Percentiles rank a stretch among this genome's conserved stretches.
Evolutionary conservation across 2,888 invertebrate genomes (phyloP).

Genomic region (Nephrotoma guestfalica): DNA sequence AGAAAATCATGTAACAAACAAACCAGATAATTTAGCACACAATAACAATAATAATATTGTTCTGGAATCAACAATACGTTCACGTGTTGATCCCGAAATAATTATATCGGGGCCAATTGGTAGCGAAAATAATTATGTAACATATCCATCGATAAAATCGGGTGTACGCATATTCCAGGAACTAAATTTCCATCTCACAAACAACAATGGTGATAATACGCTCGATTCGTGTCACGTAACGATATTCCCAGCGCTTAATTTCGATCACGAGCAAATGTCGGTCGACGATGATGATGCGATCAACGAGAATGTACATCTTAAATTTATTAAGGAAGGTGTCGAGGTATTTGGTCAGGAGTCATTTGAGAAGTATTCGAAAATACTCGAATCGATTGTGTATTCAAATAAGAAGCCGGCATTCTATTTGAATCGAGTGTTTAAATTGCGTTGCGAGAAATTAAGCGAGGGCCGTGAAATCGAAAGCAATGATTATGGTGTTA

Average conservation of each 20-base stretch:
- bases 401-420: conserved; percentile 94
- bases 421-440: conserved; percentile 88
- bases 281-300: conserved; percentile 29
- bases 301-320: conserved; percentile 24
- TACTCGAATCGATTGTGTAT: conserved; percentile 50
- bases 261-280: conserved; percentile 73
- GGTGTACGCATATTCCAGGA: conserved; percentile 85
- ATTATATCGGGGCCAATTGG: conserved; percentile 14
- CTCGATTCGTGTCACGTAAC: conserved; percentile 88
- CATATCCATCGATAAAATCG: conserved; percentile 29
- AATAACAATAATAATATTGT: neutral
- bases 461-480: conserved; percentile 85
- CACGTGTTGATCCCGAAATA: neutral
- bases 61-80: neutral
- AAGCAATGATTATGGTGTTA: conserved; percentile 91
- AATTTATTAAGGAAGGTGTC: conserved; percentile 57
- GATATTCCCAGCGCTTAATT: conserved; percentile 88
- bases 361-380: conserved; percentile 26
- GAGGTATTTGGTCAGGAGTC: conserved; percentile 31
- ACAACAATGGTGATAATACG: conserved; percentile 36
- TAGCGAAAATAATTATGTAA: conserved; percentile 28
- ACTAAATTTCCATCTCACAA: conserved; percentile 53
- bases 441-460: conserved; percentile 86
- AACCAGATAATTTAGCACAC: neutral
- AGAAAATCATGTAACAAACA: neutral